Base-by-base conservation (phyloP, 2,888 invertebrate species). In the Drosophila rellima region DNA sequence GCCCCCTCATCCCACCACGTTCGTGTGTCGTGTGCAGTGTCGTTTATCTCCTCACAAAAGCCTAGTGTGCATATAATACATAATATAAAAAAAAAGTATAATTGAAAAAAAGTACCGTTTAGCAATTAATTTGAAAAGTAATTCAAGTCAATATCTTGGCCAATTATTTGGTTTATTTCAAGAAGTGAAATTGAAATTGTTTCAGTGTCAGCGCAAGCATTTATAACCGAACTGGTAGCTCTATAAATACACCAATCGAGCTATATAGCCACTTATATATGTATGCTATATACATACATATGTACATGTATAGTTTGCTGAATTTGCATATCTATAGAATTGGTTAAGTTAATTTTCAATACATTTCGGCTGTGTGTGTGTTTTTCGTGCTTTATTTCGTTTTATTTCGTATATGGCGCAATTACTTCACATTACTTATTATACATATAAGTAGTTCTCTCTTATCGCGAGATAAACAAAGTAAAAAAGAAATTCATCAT, bases 21-120 rank as follows among this genome's bases (percentile, higher is more conserved):
- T 64, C 72, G 68, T 75, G 78, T 75, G 75, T 75, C 80, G 81
- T 80, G 80, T 74, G 74, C 78, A 74, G 77, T 80, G 72, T 69
- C 64, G 42, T 60, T 76, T 76, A 72, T 68, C 51, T 60, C 40
- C 59, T 60, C 48, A 69, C 15, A 59, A 70, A 63, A 80, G 71
- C 51, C 68, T 67, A 75, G 66, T 70, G 81, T 63, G 80, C 82
- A 77, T 71, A 80, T 74, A 67, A 71, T 77, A 50, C n/a, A 48
- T 42, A 55, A 59, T 50, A 51, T 55, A 15, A 51, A 35, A 37
- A 44, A 54, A 55, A 54, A 57, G 57, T 57, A 29, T 42, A 63
- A 61, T 44, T 37, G 51, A 40, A 51, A 18, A 50, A 26, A 15
- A 50, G 37, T 15, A 29, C 8, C 18, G 35, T 20, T 44, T 48